Evolutionary conservation across 2,113 vertebrate species (phyloP).

Genomic region (Pseudorectes ferrugineus): DNA sequence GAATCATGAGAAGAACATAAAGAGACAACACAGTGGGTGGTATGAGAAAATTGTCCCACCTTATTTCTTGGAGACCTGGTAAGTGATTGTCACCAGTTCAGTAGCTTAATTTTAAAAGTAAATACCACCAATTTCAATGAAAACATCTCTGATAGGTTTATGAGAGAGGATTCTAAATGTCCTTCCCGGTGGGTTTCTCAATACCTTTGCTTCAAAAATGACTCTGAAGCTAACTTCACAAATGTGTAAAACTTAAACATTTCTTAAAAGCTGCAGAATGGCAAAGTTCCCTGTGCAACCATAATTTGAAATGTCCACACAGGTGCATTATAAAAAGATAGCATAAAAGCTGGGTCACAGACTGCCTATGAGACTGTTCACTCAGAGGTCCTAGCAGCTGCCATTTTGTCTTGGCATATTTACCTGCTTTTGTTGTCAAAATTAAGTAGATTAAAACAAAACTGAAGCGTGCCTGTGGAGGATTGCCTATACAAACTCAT

Average conservation of each 20-base stretch:
- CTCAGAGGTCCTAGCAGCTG: background rate
- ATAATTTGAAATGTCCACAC: background rate
- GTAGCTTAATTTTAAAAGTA: background rate
- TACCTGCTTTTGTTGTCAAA: background rate
- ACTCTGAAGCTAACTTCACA: background rate
- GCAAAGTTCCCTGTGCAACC: background rate
- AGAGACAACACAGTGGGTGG: background rate
- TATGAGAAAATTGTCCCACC: background rate
- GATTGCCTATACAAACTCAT: background rate
- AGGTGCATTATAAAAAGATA: background rate
- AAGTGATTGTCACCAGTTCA: background rate
- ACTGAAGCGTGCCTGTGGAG: background rate
- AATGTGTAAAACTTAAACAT: background rate
- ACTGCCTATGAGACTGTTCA: background rate
- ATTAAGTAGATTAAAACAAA: background rate
- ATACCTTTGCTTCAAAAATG: background rate
- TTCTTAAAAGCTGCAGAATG: background rate
- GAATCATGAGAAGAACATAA: background rate
- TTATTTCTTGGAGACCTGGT: background rate
- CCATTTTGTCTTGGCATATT: background rate
- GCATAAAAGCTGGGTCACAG: accelerated
- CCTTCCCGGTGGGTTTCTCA: background rate
- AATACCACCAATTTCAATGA: background rate
- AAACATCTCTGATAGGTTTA: background rate
- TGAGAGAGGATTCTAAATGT: background rate